Conservation (phyloP, 2,113 vertebrate genomes). For the Hassar affinis region DNA sequence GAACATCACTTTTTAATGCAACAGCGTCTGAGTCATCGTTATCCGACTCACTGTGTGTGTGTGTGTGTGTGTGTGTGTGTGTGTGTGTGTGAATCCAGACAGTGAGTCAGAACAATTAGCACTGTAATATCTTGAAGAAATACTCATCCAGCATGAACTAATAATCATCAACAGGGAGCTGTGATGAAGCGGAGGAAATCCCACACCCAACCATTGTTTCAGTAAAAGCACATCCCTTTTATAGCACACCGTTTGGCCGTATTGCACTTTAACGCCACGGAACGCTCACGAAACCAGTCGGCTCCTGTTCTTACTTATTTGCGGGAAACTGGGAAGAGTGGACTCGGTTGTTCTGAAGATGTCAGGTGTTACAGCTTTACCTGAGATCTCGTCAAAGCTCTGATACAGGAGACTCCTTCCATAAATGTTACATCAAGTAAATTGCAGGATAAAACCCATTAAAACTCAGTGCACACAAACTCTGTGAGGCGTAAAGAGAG, state of each 20-base stretch:
- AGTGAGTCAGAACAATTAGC: conserved; percentile 1
- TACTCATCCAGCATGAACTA: not conserved
- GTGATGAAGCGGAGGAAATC: no score
- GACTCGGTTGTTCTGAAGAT: not conserved
- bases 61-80: not conserved
- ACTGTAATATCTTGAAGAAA: not conserved
- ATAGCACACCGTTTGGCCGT: no score
- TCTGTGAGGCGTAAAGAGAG: not conserved
- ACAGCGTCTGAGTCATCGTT: conserved; percentile 5
- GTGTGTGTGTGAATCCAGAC: not conserved
- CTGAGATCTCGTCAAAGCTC: not conserved
- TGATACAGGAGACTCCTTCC: not conserved
- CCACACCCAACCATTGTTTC: no score
- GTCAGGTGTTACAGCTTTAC: not conserved
- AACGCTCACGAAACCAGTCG: not conserved
- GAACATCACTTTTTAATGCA: conserved; percentile 3
- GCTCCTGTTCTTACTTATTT: not conserved
- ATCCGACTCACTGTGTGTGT: not conserved
- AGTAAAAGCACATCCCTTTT: not conserved
- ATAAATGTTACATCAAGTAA: not conserved
- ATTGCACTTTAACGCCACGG: no score
- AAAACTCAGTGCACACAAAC: not conserved
- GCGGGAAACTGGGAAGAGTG: not conserved
- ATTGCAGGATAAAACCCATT: not conserved
- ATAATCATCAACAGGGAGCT: not conserved